phyloP scores from a whole-genome alignment of 2,888 invertebrate species.

The Lasioglossum leucozonium region DNA sequence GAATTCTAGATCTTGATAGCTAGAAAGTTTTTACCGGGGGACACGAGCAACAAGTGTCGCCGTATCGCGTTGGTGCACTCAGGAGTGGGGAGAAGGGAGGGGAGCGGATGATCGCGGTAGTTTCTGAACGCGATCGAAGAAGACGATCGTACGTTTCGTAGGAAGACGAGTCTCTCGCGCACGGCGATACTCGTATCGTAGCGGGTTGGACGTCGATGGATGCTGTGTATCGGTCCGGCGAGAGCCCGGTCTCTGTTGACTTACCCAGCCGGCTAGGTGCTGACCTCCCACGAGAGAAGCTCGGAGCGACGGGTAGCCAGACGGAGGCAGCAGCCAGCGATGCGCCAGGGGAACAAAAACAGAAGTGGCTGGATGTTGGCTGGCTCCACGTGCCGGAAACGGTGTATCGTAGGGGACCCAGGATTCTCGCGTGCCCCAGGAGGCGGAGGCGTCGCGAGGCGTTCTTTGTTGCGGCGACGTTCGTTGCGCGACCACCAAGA shows the following conservation, averaged over 20 bases:
- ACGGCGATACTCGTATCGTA: not conserved
- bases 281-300: constrained; percentile 72
- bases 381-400: constrained; percentile 68
- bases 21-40: not conserved
- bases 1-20: too few relatives aligned
- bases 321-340: constrained; percentile 28
- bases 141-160: not conserved
- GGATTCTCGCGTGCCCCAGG: constrained; percentile 21
- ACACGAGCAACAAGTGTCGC: constrained; percentile 56
- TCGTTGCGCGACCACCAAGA: not conserved
- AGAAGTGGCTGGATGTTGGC: constrained; percentile 43
- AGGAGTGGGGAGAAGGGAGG: not conserved
- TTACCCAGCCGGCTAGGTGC: constrained; percentile 69
- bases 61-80: not conserved
- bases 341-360: constrained; percentile 48
- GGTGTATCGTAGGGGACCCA: constrained; percentile 53
- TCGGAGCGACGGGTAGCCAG: constrained; percentile 33
- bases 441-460: constrained; percentile 17
- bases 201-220: not conserved
- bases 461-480: not conserved
- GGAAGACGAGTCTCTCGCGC: not conserved
- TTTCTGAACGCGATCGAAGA: not conserved
- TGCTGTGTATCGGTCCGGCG: constrained; percentile 19
- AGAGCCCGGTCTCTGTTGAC: constrained; percentile 39
- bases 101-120: not conserved